Conservation (phyloP, 2,113 vertebrate species). For the Calidris pygmaea region DNA sequence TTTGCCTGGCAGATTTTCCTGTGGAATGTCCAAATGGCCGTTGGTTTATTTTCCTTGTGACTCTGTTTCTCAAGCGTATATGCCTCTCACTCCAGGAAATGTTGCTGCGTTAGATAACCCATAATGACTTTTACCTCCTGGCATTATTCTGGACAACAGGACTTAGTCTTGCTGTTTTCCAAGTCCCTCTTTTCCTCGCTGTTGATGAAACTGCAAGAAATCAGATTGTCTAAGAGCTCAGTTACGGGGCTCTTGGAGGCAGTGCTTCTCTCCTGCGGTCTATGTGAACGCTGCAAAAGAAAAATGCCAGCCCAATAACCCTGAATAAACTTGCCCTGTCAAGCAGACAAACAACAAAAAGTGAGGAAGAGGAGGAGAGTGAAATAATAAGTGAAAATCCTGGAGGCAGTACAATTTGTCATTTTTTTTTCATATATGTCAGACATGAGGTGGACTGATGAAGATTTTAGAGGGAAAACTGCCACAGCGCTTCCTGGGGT, state of each 20-base stretch:
- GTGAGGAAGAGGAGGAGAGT: not conserved
- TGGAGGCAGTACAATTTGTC: not conserved
- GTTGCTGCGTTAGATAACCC: not conserved
- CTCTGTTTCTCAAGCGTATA: not conserved
- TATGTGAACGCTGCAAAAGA: not conserved
- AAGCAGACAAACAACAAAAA: not conserved
- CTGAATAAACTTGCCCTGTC: not conserved
- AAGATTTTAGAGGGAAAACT: not conserved
- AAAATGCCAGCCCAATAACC: not conserved
- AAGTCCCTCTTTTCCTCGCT: not conserved
- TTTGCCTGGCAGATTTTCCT: not conserved
- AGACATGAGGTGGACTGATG: rapidly evolving
- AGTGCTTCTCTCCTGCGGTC: not conserved
- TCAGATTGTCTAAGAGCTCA: not conserved
- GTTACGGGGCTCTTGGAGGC: not conserved
- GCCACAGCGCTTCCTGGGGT: not conserved
- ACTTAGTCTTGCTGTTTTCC: not conserved
- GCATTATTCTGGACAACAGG: not conserved
- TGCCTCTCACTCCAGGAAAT: not conserved
- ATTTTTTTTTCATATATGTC: rapidly evolving
- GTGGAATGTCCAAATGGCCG: not conserved
- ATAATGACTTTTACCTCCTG: not conserved
- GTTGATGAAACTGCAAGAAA: not conserved
- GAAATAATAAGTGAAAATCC: not conserved
- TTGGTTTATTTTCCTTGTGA: not conserved